Base-by-base conservation (phyloP, 2,888 invertebrate genomes). In the Rhabditophanes sp. region DNA sequence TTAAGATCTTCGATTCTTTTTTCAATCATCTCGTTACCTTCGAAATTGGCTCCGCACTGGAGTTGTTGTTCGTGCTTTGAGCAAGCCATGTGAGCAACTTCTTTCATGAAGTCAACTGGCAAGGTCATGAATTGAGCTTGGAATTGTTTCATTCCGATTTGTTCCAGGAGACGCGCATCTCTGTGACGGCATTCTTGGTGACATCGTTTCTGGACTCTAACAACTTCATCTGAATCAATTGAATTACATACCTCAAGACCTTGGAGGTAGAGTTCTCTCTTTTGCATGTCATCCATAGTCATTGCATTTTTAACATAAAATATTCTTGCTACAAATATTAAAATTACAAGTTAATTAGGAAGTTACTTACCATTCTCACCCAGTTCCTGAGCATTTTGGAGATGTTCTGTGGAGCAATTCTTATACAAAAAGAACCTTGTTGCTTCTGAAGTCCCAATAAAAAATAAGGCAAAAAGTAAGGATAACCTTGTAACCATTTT, bases 61-160 rank as follows among this genome's bases (percentile, higher is more conserved):
- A 48, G 33, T 30, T 48, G 48, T 32, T 48, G 41, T 20, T 48
- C 48, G 31, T 46, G 48, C 29, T 46, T 45, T 8, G 39, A 37
- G 32, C 47, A 47, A 4, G 30, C 30, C 7, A 42, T 41, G 39
- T 47, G 27, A 12, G 33, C 20, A 16, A 35, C 27, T 11, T 34
- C 20, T 11, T 6, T 8, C 30, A 25, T 37, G 19, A 15, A 38
- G 11, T 20, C 30, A 1, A 35, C 24, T 3, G 48, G 45, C 14
- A 48, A 33, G 5, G 48, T 48, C 19, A 45, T 43, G 23, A 48
- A 45, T 8, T 35, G 21, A 6, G 48, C 34, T 9, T 42, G 42
- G 25, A 48, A 48, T 11, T 24, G 21, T 18, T 42, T 39, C 11
- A 48, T 28, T 15, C 48, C 48, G 8, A 36, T 42, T 12, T 37